These are phyloP conservation scores for Caranx ignobilis DNA, from an alignment of 2,113 vertebrate species.

Conservation along the genomic window DNA sequence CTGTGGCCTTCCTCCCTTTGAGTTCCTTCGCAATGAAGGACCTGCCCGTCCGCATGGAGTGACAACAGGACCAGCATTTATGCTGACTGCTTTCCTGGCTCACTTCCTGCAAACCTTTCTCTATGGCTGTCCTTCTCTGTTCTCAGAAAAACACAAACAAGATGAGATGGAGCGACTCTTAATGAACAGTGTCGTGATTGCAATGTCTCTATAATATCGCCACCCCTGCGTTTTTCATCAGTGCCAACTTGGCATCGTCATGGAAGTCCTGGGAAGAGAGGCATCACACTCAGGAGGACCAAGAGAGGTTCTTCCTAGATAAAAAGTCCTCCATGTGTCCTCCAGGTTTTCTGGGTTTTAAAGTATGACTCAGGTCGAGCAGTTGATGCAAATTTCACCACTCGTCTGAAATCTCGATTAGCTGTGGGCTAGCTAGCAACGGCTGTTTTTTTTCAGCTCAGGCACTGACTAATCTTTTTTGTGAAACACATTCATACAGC, in stretches of 20 bases:
- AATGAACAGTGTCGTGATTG: constrained; percentile 1
- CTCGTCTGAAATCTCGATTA: no score
- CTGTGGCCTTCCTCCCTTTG: constrained; percentile 27
- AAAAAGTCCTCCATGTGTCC: background rate
- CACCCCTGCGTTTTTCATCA: constrained; percentile 1
- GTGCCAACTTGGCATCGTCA: background rate
- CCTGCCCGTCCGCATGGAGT: background rate
- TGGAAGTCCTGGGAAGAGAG: background rate
- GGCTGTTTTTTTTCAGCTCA: background rate
- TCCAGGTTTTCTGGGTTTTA: background rate
- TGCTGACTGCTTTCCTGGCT: constrained; percentile 18
- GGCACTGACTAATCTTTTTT: background rate
- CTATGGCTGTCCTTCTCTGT: background rate
- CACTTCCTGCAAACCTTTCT: constrained; percentile 23
- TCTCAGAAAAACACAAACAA: constrained; percentile 19
- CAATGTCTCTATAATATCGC: constrained; percentile 1
- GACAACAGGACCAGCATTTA: constrained; percentile 31
- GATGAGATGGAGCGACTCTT: background rate
- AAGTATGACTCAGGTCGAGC: no score
- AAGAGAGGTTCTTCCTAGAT: background rate
- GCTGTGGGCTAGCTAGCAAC: no score
- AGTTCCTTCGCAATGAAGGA: constrained; percentile 51
- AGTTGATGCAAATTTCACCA: no score
- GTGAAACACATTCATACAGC: background rate
- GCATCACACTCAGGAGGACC: background rate